Base-by-base conservation (phyloP, 2,113 vertebrate genomes). In the Grus americana region DNA sequence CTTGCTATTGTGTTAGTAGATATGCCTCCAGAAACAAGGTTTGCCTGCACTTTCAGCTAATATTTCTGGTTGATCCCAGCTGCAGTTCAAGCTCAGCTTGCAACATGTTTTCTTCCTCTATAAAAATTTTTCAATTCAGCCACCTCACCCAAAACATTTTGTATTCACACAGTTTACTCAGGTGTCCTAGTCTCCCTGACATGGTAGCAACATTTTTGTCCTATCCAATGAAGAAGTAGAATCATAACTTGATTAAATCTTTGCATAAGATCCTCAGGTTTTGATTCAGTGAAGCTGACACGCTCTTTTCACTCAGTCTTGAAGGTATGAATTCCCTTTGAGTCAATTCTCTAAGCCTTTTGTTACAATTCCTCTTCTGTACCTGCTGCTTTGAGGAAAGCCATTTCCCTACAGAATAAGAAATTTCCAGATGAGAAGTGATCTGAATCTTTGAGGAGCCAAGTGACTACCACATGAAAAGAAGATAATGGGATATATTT, bases 401-500 rank as follows among this genome's bases (percentile, higher is more conserved):
- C 55, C 67, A 40, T 93, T 96, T 93, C 95, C 82, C 85, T 18
- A 16, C 0, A 67, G 88, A 92, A 82, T 86, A 86, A 83, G 91
- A 91, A 70, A 90, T 63, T 90, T 93, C 92, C 75, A 96, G 86
- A 90, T n/a, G 82, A 81, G 85, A 78, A 94, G 59, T 17, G 72
- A 90, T 86, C 71, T 14, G 75, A 94, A 93, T 93, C 79, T 95
- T 88, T 63, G 75, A 93, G 90, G 68, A 91, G 47, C 72, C 47
- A 70, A 90, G 76, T 84, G 90, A 91, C 92, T 84, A 72, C 36
- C 72, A 67, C 82, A 88, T 47, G 47, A 88, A 92, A 78, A 73
- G 92, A 70, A 83, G 92, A 96, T 95, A 94, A 97, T 95, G 91
- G 92, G 82, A 74, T 92, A 40, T 88, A 34, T 95, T 96, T 95